Conservation (phyloP, 2,113 vertebrate species). For the Dipodomys stephensi region DNA sequence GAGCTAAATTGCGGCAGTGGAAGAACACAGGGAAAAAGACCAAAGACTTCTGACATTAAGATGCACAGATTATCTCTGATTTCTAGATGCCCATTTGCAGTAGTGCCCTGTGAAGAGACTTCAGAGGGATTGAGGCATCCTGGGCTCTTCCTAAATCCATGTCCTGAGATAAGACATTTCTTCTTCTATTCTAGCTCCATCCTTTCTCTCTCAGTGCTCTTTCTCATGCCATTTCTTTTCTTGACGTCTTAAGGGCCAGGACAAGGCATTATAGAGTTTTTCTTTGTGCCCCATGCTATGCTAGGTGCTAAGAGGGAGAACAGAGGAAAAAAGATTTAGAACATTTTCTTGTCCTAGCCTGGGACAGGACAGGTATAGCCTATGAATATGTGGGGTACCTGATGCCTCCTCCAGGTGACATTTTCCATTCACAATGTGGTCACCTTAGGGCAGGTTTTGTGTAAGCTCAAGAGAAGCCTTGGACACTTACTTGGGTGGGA, state of each 20-base stretch:
- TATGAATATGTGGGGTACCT: too few species aligned
- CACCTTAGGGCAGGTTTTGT: neutral
- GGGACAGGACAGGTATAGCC: neutral
- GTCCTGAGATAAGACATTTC: neutral
- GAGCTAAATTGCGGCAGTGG: neutral
- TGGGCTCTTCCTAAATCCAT: neutral
- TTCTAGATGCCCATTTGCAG: neutral
- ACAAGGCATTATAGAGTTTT: neutral
- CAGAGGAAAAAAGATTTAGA: neutral
- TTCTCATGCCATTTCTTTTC: neutral
- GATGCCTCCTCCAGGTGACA: neutral
- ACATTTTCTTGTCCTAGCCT: too few species aligned
- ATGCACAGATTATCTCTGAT: neutral
- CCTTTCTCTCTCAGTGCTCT: neutral
- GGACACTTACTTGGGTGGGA: too few species aligned
- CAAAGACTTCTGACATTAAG: neutral
- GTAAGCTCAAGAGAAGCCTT: neutral
- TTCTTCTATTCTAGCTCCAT: neutral
- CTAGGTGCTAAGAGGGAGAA: neutral
- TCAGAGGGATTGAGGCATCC: neutral
- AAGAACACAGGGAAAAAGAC: neutral
- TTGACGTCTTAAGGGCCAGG: neutral
- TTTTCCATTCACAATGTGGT: too few species aligned
- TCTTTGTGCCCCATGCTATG: too few species aligned
- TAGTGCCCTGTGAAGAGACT: neutral